These are phyloP conservation scores for Sminthurides aquaticus DNA, from an alignment of 2,888 invertebrate species.

Conservation along the genomic window DNA sequence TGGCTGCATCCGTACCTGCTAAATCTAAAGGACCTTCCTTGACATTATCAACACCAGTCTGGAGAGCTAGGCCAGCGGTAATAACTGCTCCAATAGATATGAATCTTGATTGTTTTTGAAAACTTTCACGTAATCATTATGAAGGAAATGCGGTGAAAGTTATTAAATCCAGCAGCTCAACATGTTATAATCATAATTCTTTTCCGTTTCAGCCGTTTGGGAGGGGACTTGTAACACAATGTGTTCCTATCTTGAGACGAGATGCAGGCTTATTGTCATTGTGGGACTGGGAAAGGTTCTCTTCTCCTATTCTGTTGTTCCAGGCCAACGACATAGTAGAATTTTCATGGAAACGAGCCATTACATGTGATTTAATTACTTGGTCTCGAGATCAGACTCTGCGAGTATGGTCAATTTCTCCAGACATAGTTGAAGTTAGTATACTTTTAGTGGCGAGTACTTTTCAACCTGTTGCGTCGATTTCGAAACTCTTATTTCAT, in stretches of 20 bases:
- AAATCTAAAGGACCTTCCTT: constrained; percentile 70
- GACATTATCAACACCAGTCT: constrained; percentile 77
- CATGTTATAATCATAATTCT: no score
- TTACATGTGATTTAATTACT: constrained; percentile 77
- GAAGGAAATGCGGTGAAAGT: no score
- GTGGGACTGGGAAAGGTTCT: constrained; percentile 55
- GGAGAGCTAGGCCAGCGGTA: constrained; percentile 84
- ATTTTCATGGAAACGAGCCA: constrained; percentile 80
- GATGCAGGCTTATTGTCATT: constrained; percentile 68
- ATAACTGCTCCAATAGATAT: constrained; percentile 28
- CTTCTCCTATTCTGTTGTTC: constrained; percentile 36
- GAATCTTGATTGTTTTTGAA: background rate
- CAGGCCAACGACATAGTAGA: constrained; percentile 90
- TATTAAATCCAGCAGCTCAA: no score
- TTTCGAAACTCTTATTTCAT: no score
- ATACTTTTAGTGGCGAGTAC: no score
- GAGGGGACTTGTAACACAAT: constrained; percentile 81
- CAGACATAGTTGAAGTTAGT: constrained; percentile 35
- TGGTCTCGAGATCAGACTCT: constrained; percentile 93
- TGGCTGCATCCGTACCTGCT: constrained; percentile 57
- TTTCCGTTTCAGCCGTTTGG: constrained; percentile 66
- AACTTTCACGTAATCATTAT: no score
- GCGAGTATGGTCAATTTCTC: constrained; percentile 61
- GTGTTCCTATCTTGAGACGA: constrained; percentile 80
- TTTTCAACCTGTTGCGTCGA: no score